Evolutionary conservation across 2,113 vertebrate species (phyloP).

Genomic region (Hippocampus mohnikei): DNA sequence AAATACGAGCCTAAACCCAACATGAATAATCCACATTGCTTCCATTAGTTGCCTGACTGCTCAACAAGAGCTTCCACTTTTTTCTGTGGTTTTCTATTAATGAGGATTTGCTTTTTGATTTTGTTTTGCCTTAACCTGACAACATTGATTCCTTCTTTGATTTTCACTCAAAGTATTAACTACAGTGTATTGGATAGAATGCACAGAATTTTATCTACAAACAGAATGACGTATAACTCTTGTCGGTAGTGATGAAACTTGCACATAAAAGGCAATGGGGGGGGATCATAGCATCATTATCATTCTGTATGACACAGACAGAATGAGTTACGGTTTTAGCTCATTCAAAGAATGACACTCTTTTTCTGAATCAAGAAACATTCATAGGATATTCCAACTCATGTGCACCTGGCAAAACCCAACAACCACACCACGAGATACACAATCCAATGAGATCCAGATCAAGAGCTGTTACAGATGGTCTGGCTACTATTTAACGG

Average conservation of each 20-base stretch:
- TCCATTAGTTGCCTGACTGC: constrained; percentile 60
- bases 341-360: too few species aligned
- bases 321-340: too few species aligned
- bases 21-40: constrained; percentile 69
- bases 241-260: neutral
- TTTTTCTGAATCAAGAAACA: too few species aligned
- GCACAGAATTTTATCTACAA: neutral
- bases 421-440: neutral
- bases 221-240: neutral
- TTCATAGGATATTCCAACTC: too few species aligned
- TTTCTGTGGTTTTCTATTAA: neutral
- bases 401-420: too few species aligned
- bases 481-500: neutral
- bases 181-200: neutral
- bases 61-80: constrained; percentile 13
- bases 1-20: constrained; percentile 46
- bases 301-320: too few species aligned
- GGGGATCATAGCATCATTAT: too few species aligned
- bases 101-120: neutral
- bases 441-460: neutral
- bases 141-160: neutral
- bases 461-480: neutral
- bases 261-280: neutral
- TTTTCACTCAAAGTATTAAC: neutral
- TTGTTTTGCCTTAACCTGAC: neutral